Evolutionary conservation across 1,140 invertebrate species (phyloP).

Genomic region (Drosophila micromelanica): DNA sequence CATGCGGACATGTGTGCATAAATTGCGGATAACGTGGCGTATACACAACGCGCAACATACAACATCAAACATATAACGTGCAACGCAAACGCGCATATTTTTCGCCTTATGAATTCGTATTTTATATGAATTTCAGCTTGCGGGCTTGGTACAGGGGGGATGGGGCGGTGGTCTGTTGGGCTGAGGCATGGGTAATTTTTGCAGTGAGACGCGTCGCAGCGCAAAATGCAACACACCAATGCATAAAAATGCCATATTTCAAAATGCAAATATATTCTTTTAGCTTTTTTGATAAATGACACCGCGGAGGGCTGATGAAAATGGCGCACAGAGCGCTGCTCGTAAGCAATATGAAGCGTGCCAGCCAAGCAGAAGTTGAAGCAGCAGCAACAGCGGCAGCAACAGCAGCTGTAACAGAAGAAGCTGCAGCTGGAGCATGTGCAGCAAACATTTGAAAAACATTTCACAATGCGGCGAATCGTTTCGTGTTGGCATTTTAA

Average conservation of each 20-base stretch:
- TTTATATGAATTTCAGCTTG: slow-evolving; percentile 72
- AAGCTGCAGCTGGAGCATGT: slow-evolving; percentile 14
- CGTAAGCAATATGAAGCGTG: slow-evolving; percentile 78
- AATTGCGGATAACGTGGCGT: slow-evolving; percentile 77
- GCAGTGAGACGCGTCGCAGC: slow-evolving; percentile 40
- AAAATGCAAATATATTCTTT: slow-evolving; percentile 82
- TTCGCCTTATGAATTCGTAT: slow-evolving; percentile 82
- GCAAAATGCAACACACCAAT: slow-evolving; percentile 79
- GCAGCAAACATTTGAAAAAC: slow-evolving; percentile 41
- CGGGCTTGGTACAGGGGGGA: background rate
- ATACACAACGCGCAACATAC: slow-evolving; percentile 62
- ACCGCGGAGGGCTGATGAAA: slow-evolving; percentile 81
- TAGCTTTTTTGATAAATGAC: slow-evolving; percentile 83
- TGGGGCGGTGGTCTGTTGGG: background rate
- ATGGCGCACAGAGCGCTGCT: slow-evolving; percentile 48
- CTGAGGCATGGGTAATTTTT: slow-evolving; percentile 60
- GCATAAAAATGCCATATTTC: slow-evolving; percentile 82
- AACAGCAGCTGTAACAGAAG: slow-evolving; percentile 2
- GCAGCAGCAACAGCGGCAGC: slow-evolving; percentile 9
- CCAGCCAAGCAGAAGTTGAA: slow-evolving; percentile 35
- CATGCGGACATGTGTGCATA: slow-evolving; percentile 64
- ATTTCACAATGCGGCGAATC: slow-evolving; percentile 39
- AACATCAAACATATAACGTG: slow-evolving; percentile 46
- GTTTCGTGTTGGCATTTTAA: slow-evolving; percentile 60
- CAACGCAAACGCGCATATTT: slow-evolving; percentile 62